These are phyloP conservation scores for Trichonephila clavata DNA, from an alignment of 1,140 invertebrate species.

Conservation along the genomic window DNA sequence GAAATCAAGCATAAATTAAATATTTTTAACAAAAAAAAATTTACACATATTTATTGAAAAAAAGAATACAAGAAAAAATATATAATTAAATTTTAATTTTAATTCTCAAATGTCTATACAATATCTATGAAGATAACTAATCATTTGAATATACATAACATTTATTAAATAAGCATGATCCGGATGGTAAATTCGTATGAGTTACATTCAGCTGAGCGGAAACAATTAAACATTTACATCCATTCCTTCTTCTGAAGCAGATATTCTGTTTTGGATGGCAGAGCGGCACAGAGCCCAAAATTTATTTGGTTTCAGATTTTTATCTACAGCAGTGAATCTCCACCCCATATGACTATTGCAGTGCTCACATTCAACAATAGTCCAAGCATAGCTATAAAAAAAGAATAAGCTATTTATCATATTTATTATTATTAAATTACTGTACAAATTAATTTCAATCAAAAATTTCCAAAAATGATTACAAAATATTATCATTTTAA, in stretches of 20 bases:
- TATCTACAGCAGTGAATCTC: conserved; percentile 86
- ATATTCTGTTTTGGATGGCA: conserved; percentile 79
- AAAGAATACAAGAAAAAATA: not conserved
- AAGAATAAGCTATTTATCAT: not conserved
- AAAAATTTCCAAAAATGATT: too few species aligned
- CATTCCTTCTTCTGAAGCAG: not conserved
- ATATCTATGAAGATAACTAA: not conserved
- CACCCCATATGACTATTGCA: conserved; percentile 89
- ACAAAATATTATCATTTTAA: too few species aligned
- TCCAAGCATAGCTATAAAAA: conserved; percentile 89
- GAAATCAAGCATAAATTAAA: not conserved
- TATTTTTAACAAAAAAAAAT: not conserved
- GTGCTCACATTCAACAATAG: conserved; percentile 86
- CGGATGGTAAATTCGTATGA: conserved; percentile 9
- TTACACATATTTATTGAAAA: not conserved
- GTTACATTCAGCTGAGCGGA: not conserved
- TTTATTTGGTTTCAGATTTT: conserved; percentile 84
- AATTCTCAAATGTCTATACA: not conserved
- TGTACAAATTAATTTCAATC: too few species aligned
- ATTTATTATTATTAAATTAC: too few species aligned
- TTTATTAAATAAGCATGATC: not conserved
- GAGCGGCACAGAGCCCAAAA: conserved; percentile 88
- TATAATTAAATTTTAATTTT: not conserved
- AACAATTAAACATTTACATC: conserved; percentile 10
- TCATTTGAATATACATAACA: not conserved